A percentile compares a stretch with the other conserved stretches of the same genome.
Conservation (phyloP, 2,797 vertebrate species). For the Gallinago stenura region DNA sequence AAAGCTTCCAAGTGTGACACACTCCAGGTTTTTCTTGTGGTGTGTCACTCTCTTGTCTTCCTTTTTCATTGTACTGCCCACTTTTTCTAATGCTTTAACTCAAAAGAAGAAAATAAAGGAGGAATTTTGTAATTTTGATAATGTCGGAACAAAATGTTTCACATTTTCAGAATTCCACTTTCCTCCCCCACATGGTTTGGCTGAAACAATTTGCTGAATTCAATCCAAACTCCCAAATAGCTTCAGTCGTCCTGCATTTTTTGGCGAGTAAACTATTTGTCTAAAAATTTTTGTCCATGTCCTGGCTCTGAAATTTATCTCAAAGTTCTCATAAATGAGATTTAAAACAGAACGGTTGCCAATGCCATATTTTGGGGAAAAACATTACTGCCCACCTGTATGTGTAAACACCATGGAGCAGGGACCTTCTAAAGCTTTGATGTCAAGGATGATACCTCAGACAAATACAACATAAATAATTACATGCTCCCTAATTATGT, state of each 20-base stretch:
- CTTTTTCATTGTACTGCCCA: not conserved
- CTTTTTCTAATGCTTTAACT: not conserved
- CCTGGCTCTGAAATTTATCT: not conserved
- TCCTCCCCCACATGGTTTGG: slow-evolving; percentile 47
- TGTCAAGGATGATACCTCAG: not conserved
- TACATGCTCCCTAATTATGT: not conserved
- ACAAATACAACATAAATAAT: not conserved
- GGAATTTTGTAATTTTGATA: slow-evolving; percentile 44
- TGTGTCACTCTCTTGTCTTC: slow-evolving; percentile 5
- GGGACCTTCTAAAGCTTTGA: not conserved
- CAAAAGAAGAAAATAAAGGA: slow-evolving; percentile 11
- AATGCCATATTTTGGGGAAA: not conserved
- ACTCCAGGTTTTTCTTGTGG: slow-evolving; percentile 37
- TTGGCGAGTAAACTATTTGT: slow-evolving; percentile 12
- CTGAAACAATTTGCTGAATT: slow-evolving; percentile 56
- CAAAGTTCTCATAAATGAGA: not conserved
- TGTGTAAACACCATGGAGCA: not conserved
- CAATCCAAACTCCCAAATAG: slow-evolving; percentile 34
- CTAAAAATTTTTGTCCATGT: slow-evolving; percentile 14
- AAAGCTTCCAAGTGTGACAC: slow-evolving; percentile 50
- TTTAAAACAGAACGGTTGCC: not conserved
- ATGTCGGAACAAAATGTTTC: slow-evolving; percentile 37
- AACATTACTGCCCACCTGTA: not conserved
- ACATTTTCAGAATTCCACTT: slow-evolving; percentile 67
- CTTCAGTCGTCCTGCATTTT: slow-evolving; percentile 39